A percentile compares a stretch with the other conserved stretches of the same genome.
phyloP scores from a whole-genome alignment of 1,140 invertebrate species.

The Hestina assimilis region DNA sequence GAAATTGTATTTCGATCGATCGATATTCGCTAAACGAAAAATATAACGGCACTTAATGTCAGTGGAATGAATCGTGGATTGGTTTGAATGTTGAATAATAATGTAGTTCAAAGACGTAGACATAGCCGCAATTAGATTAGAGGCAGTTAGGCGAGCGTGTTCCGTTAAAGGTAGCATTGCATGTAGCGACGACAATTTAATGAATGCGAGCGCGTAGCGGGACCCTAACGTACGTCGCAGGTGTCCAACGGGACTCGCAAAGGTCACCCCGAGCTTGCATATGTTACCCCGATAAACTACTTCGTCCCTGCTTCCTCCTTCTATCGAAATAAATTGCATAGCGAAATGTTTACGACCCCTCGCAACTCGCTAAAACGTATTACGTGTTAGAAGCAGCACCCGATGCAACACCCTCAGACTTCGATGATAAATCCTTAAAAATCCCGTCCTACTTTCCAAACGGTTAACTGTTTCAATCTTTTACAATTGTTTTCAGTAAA shows the following conservation, averaged over 20 bases:
- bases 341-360: constrained; percentile 20
- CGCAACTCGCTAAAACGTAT: constrained; percentile 17
- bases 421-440: background rate
- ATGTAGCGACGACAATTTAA: constrained; percentile 20
- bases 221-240: constrained; percentile 56
- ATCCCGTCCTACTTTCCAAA: background rate
- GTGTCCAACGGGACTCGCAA: constrained; percentile 61
- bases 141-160: constrained; percentile 20
- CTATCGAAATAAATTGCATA: constrained; percentile 20
- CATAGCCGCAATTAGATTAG: constrained; percentile 2
- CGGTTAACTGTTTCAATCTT: background rate
- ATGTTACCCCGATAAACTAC: constrained; percentile 37
- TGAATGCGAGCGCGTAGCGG: constrained; percentile 43
- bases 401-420: background rate
- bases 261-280: constrained; percentile 46
- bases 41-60: background rate
- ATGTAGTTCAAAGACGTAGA: background rate
- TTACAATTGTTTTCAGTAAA: background rate
- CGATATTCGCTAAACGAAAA: constrained; percentile 15
- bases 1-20: constrained; percentile 7
- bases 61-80: background rate
- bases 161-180: constrained; percentile 33
- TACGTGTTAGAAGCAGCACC: constrained; percentile 16
- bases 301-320: constrained; percentile 14
- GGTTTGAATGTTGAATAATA: too few relatives aligned